Conservation (phyloP, 2,888 invertebrate genomes). For the Scaptodrosophila latifasciaeformis region DNA sequence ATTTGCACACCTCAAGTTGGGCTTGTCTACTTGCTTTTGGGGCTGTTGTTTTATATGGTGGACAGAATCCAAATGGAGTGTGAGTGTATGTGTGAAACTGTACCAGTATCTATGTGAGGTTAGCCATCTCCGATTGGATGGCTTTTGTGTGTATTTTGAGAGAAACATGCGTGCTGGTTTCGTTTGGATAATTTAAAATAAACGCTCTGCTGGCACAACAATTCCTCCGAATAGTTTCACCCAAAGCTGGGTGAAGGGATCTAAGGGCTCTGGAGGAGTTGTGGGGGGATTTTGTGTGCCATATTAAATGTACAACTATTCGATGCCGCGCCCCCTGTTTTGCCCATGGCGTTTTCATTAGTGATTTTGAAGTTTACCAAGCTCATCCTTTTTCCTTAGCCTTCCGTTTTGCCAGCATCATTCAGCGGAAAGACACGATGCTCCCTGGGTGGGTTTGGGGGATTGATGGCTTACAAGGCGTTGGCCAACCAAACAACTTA, state of each 20-base stretch:
- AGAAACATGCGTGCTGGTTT: neutral
- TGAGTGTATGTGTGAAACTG: neutral
- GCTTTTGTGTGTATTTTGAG: conserved; percentile 52
- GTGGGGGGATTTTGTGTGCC: too few species aligned
- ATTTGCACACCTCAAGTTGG: too few species aligned
- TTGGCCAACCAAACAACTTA: too few species aligned
- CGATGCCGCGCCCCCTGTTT: conserved; percentile 3
- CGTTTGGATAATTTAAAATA: neutral
- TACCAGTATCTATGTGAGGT: conserved; percentile 6
- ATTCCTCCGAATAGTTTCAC: neutral
- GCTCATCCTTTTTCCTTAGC: too few species aligned
- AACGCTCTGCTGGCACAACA: conserved; percentile 17
- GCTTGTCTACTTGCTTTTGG: neutral
- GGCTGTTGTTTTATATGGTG: neutral
- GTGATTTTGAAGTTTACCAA: conserved; percentile 30
- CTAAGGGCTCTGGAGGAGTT: too few species aligned
- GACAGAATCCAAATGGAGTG: too few species aligned
- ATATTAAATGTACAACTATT: neutral
- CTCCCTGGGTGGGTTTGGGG: too few species aligned
- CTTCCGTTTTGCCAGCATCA: too few species aligned
- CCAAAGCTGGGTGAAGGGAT: too few species aligned
- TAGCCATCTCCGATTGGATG: conserved; percentile 55
- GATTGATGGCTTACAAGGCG: too few species aligned
- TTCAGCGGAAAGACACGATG: too few species aligned
- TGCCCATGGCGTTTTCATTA: conserved; percentile 48